These are phyloP conservation scores for Xiphophorus couchianus DNA, from an alignment of 2,113 vertebrate genomes.

Conservation along the genomic window DNA sequence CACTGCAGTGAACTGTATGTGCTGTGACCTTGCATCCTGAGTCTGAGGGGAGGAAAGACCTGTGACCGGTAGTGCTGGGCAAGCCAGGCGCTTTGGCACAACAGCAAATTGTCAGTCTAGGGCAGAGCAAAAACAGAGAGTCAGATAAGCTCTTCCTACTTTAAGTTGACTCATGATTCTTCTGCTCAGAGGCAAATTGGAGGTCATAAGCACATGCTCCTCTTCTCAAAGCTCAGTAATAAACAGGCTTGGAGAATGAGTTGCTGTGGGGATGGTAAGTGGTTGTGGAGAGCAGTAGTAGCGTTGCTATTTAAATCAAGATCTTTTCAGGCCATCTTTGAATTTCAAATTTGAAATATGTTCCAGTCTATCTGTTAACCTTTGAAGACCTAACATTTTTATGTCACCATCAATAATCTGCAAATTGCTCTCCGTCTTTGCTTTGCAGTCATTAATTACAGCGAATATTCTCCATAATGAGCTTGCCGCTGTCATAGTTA, in stretches of 20 bases:
- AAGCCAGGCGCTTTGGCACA: constrained; percentile 22
- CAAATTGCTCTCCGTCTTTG: constrained; percentile 36
- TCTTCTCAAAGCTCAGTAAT: constrained; percentile 24
- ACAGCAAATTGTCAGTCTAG: constrained; percentile 61
- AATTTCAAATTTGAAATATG: not conserved
- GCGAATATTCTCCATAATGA: constrained; percentile 51
- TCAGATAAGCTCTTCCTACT: constrained; percentile 19
- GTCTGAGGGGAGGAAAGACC: constrained; percentile 44
- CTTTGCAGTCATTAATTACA: constrained; percentile 51
- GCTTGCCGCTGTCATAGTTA: constrained; percentile 51
- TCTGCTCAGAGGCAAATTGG: constrained; percentile 22
- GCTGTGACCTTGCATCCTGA: constrained; percentile 65
- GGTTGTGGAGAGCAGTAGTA: constrained; percentile 6
- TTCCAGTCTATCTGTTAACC: not conserved
- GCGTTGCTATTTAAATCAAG: constrained; percentile 31
- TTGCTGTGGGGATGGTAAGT: constrained; percentile 26
- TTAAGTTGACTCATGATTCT: constrained; percentile 36
- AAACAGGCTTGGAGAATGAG: constrained; percentile 17
- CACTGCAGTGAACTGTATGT: constrained; percentile 43
- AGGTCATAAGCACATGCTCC: constrained; percentile 23
- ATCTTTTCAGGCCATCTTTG: not conserved
- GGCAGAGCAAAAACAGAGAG: constrained; percentile 45
- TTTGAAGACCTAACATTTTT: constrained; percentile 13
- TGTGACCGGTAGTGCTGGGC: constrained; percentile 21
- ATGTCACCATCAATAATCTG: constrained; percentile 34